Conservation (phyloP, 1,140 invertebrate genomes). For the Helicoverpa armigera region DNA sequence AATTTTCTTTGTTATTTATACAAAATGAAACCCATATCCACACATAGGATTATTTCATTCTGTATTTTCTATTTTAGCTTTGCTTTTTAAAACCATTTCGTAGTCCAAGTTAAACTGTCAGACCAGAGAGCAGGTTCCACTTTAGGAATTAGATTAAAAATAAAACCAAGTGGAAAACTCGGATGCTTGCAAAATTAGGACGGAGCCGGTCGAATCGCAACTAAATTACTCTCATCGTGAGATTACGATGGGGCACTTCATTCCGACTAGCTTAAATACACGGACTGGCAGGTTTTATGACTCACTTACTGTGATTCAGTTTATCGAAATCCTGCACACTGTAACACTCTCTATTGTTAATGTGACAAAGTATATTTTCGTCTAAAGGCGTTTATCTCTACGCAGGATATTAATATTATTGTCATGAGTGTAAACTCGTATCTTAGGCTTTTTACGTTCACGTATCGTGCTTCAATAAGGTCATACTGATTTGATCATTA, state of each 20-base stretch:
- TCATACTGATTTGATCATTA: conserved; percentile 41
- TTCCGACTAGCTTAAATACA: conserved; percentile 39
- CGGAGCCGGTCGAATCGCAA: conserved; percentile 30
- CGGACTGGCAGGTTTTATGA: conserved; percentile 38
- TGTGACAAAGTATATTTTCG: conserved; percentile 36
- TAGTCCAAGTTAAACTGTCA: conserved; percentile 19
- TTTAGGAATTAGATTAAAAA: conserved; percentile 31
- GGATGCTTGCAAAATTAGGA: conserved; percentile 39
- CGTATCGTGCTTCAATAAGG: conserved; percentile 42
- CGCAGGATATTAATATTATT: conserved; percentile 41
- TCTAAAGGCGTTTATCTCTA: conserved; percentile 11
- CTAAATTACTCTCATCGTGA: conserved; percentile 42
- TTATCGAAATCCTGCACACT: not conserved
- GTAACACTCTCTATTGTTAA: conserved; percentile 37
- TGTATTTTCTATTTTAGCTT: conserved; percentile 9
- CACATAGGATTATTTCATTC: not conserved
- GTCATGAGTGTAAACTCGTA: conserved; percentile 44
- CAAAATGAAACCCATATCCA: not conserved
- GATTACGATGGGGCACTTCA: conserved; percentile 24
- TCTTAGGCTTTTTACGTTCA: conserved; percentile 44
- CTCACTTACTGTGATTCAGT: conserved; percentile 45
- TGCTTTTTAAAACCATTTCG: conserved; percentile 38
- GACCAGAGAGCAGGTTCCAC: conserved; percentile 11
- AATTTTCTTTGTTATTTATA: conserved; percentile 22
- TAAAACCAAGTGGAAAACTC: conserved; percentile 32